Evolutionary conservation across 1,140 invertebrate species (phyloP), one percentile per base, ranked within the genome.

Genomic region (Drosophila mayri): DNA sequence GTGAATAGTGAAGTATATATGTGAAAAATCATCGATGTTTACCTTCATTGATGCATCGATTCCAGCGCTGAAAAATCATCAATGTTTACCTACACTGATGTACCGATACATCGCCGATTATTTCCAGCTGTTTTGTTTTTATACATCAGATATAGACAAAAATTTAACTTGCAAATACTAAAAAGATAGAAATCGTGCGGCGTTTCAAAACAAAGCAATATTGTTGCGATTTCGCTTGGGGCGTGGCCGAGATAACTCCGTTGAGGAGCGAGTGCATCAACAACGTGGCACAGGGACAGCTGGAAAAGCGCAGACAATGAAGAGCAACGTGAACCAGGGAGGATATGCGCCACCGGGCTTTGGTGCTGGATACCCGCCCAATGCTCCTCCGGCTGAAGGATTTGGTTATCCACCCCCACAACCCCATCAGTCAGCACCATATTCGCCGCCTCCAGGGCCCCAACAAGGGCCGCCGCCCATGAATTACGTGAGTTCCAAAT

Each of bases 311-410:
- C 14, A 38, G 16, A 20, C 28, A 68, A 79, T 84, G 76, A 43
- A 84, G 66, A 92, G 67, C 37, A 92, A 92, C 40, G 32, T 92
- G 22, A 76, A 87, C 41, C 77, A 91, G 35, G 91, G 91, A 6
- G 91, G 91, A 20, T 92, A 92, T 20, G 79, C 91, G 9, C 91
- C 91, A 0, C 87, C 81, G 0, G 84, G 79, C 1, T 87, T 79
- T 55, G 79, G 75, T 18, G 57, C 78, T 25, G 74, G 73, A 30
- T 92, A 83, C 60, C 91, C 77, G 47, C 78, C 90, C 0, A 87
- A 83, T 59, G 87, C 88, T 3, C 87, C 82, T 2, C 83, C 88
- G 49, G 65, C 83, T 4, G 82, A 81, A 16, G 84, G 79, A 10
- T 54, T 32, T 5, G 75, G 71, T 0, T 81, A 81, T 46, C 77